Conservation (phyloP, 64 coral and sea anemone species). For the Acropora yongei region DNA sequence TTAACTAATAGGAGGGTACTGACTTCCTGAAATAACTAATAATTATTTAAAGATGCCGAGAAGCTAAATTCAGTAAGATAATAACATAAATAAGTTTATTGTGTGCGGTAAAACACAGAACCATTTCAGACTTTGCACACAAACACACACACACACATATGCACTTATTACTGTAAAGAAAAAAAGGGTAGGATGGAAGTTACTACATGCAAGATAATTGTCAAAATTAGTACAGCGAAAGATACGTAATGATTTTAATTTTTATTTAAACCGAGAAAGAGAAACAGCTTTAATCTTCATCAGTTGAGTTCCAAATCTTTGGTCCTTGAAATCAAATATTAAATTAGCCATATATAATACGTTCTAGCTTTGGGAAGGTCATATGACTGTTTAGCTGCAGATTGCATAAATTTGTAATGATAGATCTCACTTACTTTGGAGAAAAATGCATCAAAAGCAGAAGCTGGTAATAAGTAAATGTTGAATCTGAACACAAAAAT, state of each 20-base stretch:
- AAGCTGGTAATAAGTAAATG: not conserved
- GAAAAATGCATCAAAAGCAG: not conserved
- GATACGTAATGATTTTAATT: not conserved
- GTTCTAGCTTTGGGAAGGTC: too few species aligned
- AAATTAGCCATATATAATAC: too few species aligned
- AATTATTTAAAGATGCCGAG: too few species aligned
- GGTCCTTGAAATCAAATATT: too few species aligned
- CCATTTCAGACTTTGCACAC: too few species aligned
- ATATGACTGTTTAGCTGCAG: too few species aligned
- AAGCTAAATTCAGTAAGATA: too few species aligned
- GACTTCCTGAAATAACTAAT: too few species aligned
- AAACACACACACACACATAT: not conserved
- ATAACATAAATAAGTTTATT: too few species aligned
- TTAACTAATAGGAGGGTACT: too few species aligned
- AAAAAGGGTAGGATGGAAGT: not conserved
- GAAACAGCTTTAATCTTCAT: not conserved
- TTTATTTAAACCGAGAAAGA: not conserved
- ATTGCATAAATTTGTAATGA: not conserved
- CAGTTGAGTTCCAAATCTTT: too few species aligned
- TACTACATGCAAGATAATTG: not conserved
- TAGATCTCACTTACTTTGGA: conserved; percentile 1
- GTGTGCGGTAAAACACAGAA: too few species aligned
- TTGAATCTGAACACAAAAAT: not conserved
- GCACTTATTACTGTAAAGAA: not conserved
- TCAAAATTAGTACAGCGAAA: not conserved